These are phyloP conservation scores for Drosophila monieri DNA, from an alignment of 2,888 invertebrate genomes.

Conservation along the genomic window DNA sequence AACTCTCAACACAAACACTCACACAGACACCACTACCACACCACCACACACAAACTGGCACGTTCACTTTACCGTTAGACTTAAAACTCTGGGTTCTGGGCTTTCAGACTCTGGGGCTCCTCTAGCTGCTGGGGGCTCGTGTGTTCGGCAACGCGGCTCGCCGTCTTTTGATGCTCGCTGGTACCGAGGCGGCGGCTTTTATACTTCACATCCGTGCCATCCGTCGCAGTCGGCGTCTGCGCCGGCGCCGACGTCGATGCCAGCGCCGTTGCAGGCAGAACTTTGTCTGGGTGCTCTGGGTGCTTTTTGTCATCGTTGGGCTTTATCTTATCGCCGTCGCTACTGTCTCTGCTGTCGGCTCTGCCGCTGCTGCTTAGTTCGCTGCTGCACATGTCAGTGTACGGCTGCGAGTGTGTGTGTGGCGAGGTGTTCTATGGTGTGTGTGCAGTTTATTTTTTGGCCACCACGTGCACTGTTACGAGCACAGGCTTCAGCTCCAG, in stretches of 20 bases:
- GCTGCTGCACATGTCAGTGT: constrained; percentile 41
- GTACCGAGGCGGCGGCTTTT: constrained; percentile 61
- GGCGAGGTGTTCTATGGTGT: constrained; percentile 43
- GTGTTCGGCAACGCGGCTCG: constrained; percentile 74
- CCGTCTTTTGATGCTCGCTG: constrained; percentile 72
- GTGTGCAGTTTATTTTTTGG: constrained; percentile 64
- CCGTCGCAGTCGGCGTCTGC: constrained; percentile 26
- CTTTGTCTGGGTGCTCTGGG: constrained; percentile 64
- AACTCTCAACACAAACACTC: constrained; percentile 66
- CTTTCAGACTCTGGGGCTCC: constrained; percentile 22
- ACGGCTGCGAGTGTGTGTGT: constrained; percentile 44
- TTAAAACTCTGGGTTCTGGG: constrained; percentile 19
- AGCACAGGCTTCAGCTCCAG: constrained; percentile 22
- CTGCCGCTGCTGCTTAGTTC: constrained; percentile 44
- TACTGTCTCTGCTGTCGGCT: constrained; percentile 31
- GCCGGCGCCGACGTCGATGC: constrained; percentile 38
- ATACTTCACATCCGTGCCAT: constrained; percentile 49
- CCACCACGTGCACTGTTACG: constrained; percentile 67
- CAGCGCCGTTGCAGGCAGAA: constrained; percentile 51
- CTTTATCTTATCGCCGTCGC: constrained; percentile 68
- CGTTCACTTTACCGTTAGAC: constrained; percentile 68
- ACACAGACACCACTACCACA: constrained; percentile 17
- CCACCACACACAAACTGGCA: constrained; percentile 20
- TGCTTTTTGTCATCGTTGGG: constrained; percentile 71
- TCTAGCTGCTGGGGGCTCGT: constrained; percentile 43